Evolutionary conservation across 2,113 vertebrate species (phyloP), one percentile per base, ranked within the genome.

Genomic region (Acinonyx jubatus): DNA sequence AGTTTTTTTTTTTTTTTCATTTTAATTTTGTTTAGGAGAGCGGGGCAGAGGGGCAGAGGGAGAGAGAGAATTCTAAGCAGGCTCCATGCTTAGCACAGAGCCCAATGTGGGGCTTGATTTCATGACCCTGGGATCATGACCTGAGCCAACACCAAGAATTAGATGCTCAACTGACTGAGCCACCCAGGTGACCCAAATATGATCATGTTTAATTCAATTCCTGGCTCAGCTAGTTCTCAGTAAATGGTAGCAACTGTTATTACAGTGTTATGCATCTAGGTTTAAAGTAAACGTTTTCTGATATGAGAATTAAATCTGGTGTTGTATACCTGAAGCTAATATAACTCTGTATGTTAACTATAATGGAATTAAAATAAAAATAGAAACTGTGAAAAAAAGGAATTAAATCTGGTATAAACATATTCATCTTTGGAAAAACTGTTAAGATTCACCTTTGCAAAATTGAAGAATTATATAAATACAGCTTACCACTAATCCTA

Each of bases 221-320:
- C 27, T 52, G 57, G n/a, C 21, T 81, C 23, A 87, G 18, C 66
- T 52, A 36, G 5, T 69, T 14, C 57, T 97, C 41, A 89, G 55
- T 55, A 94, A 96, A 86, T 63, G 33, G 55, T 33, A 89, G n/a
- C 25, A 94, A 94, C 0, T 91, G 25, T 91, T 94, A 96, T 74
- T 85, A 81, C 16, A 96, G 15, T 41, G 18, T 3, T 76, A 63
- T 8, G 4, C 1, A 79, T 19, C 14, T 80, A 94, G 14, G 21
- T 61, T 81, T 87, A 65, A 92, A 94, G 69, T 91, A 48, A 91
- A n/a, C 66, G 27, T 68, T 61, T 90, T 91, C 90, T 88, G 41
- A 93, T 88, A 79, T 27, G 66, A 81, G 23, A 87, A 93, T 76
- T 94, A 71, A 91, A 66, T 90, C 41, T 73, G 74, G 25, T 85